Evolutionary conservation across 2,797 vertebrate species (phyloP).

Genomic region (Zonotrichia albicollis): DNA sequence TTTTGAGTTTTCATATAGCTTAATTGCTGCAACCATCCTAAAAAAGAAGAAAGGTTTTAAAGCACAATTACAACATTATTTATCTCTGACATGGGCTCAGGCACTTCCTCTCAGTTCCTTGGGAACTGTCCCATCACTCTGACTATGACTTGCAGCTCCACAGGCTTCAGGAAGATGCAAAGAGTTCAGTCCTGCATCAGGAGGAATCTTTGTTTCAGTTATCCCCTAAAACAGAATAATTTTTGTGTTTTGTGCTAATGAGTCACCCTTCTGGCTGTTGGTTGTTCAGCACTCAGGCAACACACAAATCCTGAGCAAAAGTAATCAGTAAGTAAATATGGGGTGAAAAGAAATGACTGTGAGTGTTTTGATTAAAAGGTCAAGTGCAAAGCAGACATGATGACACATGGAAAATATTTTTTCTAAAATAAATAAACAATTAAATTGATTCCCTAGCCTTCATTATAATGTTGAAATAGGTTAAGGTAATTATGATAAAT

Average conservation of each 20-base stretch:
- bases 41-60: not conserved
- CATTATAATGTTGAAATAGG: constrained; percentile 34
- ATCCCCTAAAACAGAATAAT: not conserved
- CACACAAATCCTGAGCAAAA: not conserved
- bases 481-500: constrained; percentile 56
- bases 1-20: not conserved
- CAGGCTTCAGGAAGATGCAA: not conserved
- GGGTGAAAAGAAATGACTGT: not conserved
- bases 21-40: not conserved
- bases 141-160: not conserved
- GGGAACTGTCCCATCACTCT: not conserved
- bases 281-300: not conserved
- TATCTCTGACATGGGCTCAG: not conserved
- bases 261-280: not conserved
- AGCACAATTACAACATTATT: not conserved
- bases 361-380: constrained; percentile 36
- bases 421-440: constrained; percentile 36
- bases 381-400: constrained; percentile 30
- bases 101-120: not conserved
- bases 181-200: not conserved
- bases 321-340: not conserved
- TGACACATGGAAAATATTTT: constrained; percentile 46
- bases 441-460: not conserved
- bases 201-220: not conserved
- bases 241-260: not conserved